A percentile compares a stretch with the other conserved stretches of the same genome.
These are phyloP conservation scores for Cephalotes varians DNA, from an alignment of 2,888 invertebrate species.

Conservation along the genomic window DNA sequence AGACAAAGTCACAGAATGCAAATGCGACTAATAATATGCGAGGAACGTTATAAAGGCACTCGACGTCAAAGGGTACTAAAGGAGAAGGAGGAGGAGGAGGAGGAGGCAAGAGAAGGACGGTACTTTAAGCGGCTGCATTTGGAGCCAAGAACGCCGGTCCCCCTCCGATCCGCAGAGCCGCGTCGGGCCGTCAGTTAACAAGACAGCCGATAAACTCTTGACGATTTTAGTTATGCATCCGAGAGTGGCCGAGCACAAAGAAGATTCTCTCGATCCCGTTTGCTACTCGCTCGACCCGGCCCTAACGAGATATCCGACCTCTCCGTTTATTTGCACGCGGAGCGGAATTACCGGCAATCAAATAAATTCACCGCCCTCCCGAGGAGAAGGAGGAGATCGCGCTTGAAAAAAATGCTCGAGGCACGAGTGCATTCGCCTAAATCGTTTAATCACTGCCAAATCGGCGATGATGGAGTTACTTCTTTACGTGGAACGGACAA, in stretches of 20 bases:
- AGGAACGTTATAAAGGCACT: slow-evolving; percentile 51
- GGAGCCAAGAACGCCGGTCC: slow-evolving; percentile 74
- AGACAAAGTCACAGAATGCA: slow-evolving; percentile 54
- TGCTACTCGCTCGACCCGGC: slow-evolving; percentile 18
- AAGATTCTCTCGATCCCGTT: slow-evolving; percentile 55
- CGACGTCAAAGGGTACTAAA: slow-evolving; percentile 46
- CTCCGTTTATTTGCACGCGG: slow-evolving; percentile 60
- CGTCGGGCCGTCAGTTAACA: slow-evolving; percentile 78
- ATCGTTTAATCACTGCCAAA: background rate
- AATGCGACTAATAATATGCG: slow-evolving; percentile 52
- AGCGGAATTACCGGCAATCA: slow-evolving; percentile 62
- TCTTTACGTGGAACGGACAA: background rate
- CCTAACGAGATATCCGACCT: slow-evolving; percentile 42
- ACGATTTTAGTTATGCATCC: slow-evolving; percentile 74
- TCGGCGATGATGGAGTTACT: slow-evolving; percentile 9
- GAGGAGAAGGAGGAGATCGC: background rate
- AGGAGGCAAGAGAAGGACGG: slow-evolving; percentile 68
- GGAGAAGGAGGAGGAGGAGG: slow-evolving; percentile 46
- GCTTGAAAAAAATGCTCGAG: background rate
- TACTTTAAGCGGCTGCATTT: slow-evolving; percentile 68
- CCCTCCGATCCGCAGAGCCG: slow-evolving; percentile 59
- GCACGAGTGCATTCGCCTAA: background rate
- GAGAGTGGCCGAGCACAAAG: slow-evolving; percentile 72
- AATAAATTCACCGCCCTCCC: slow-evolving; percentile 22
- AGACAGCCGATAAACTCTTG: slow-evolving; percentile 74